Base-by-base conservation (phyloP, 2,888 invertebrate genomes). In the Orthosia gothica region DNA sequence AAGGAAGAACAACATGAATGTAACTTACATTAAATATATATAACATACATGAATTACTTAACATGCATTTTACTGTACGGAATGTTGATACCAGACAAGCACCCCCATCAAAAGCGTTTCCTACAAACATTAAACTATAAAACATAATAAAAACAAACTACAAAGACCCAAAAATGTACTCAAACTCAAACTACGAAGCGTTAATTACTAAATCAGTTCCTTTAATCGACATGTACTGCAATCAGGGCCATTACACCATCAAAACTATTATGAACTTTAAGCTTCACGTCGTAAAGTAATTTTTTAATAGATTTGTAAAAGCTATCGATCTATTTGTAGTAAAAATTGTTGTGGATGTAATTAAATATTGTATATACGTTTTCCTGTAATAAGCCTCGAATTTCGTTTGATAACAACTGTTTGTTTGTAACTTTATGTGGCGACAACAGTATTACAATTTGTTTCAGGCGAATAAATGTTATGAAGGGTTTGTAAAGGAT, bases 261-360 rank as follows among this genome's bases (percentile, higher is more conserved):
- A 40, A 73, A 32, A 59, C 58, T 18, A 74, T 69, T 73, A 68
- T 68, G 13, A 55, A 61, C 74, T 52, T 55, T 83, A 70, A 68
- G 2, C 2, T 15, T 15, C 13, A 61, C 5, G 16, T 0, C 0
- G 11, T 67, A 86, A 61, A 49, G 76, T 70, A 32, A 2, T 26
- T 59, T 80, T 76, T 73, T 57, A 47, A 40, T 68, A 74, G 65
- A 18, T 85, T 81, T 76, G 83, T 80, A 69, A 55, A 72, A 85
- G 82, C 88, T 87, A 91, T 92, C 88, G 90, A 92, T 92, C 89
- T 91, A 90, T 91, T 91, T 89, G 88, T 83, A 89, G 91, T 83
- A 86, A 89, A 91, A 87, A 89, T 83, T 88, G 88, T 85, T 82
- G 77, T 84, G 84, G 83, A 84, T 86, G 89, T 91, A 89, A 89